These are phyloP conservation scores for Chelonia mydas DNA, from an alignment of 2,797 vertebrate genomes.

Conservation along the genomic window DNA sequence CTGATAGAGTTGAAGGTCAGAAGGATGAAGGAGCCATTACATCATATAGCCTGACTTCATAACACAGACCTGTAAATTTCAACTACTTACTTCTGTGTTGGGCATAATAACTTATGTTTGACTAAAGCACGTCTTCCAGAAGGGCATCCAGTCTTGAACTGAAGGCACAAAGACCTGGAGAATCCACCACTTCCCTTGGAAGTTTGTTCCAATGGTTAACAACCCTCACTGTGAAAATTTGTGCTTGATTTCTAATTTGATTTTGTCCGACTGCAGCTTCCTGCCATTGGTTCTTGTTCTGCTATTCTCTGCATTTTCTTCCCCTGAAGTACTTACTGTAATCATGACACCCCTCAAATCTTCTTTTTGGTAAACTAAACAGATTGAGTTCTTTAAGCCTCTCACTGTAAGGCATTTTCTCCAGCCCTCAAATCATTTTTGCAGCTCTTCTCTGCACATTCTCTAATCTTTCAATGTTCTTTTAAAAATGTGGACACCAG, in stretches of 20 bases:
- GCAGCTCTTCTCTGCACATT: accelerated
- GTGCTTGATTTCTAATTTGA: too few relatives aligned
- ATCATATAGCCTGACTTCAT: too few relatives aligned
- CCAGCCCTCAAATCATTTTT: neutral
- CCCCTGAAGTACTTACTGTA: neutral
- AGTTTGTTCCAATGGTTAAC: neutral
- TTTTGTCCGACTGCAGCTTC: too few relatives aligned
- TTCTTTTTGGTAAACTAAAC: neutral
- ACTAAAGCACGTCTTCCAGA: neutral
- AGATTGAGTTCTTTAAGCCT: neutral
- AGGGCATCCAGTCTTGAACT: neutral
- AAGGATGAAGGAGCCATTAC: too few relatives aligned
- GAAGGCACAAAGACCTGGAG: neutral
- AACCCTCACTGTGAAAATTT: too few relatives aligned
- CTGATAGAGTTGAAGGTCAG: too few relatives aligned
- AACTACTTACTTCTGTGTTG: neutral
- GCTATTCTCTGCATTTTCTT: neutral
- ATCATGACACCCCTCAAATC: neutral
- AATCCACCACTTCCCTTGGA: neutral
- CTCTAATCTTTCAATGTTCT: neutral
- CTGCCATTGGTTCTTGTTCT: neutral
- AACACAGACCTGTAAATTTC: neutral
- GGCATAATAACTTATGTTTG: neutral
- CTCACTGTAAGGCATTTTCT: neutral
- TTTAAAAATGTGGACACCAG: neutral